These are phyloP conservation scores for Nicator chloris DNA, from an alignment of 2,113 vertebrate genomes.

Conservation along the genomic window DNA sequence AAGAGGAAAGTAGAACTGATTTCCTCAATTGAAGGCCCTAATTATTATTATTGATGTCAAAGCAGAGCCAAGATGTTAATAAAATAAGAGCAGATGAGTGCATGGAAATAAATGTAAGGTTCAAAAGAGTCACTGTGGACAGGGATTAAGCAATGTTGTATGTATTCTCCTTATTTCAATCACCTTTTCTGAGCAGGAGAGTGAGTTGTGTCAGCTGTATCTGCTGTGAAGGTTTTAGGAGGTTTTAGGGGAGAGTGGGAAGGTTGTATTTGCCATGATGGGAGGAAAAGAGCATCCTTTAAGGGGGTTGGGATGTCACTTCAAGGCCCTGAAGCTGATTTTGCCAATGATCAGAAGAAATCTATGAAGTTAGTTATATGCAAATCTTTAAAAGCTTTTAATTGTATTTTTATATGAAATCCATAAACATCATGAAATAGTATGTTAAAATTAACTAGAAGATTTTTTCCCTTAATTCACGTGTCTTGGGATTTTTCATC, in stretches of 20 bases:
- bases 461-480: not conserved
- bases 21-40: not conserved
- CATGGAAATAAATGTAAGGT: not conserved
- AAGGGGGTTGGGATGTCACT: too few relatives aligned
- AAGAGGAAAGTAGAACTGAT: not conserved
- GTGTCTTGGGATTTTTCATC: accelerated
- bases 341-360: not conserved
- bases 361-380: not conserved
- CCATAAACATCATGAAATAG: not conserved
- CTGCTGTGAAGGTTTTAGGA: not conserved
- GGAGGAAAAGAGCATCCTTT: not conserved
- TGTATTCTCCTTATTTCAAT: not conserved
- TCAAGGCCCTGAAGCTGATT: not conserved
- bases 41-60: not conserved
- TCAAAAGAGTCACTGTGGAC: not conserved
- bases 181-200: not conserved
- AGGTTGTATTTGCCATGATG: not conserved
- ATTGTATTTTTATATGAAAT: not conserved
- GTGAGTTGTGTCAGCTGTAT: not conserved
- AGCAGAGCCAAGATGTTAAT: not conserved
- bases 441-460: not conserved
- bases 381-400: not conserved
- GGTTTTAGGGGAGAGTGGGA: not conserved
- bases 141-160: not conserved
- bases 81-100: not conserved